Evolutionary conservation across 2,797 vertebrate genomes (phyloP).

Genomic region (Phrynocephalus forsythii): DNA sequence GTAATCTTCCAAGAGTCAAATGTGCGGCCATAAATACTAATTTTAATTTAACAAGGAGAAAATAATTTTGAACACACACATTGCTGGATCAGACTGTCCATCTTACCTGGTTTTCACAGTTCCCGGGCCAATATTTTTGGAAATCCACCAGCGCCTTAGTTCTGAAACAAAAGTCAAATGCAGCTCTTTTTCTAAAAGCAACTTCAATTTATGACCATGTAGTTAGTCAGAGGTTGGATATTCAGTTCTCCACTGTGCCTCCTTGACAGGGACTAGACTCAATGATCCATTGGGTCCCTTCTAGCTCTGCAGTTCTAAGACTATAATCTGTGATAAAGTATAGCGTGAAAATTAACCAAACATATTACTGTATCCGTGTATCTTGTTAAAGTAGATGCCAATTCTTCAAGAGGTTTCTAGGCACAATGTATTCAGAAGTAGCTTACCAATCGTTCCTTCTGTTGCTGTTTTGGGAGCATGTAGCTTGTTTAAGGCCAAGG

Average conservation of each 20-base stretch:
- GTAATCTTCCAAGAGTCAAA: constrained; percentile 10
- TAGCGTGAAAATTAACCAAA: neutral
- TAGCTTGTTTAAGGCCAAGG: too few relatives aligned
- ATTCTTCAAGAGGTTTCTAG: too few relatives aligned
- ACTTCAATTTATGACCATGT: neutral
- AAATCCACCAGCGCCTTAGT: neutral
- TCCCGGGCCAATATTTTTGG: neutral
- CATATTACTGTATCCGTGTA: too few relatives aligned
- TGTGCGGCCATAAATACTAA: neutral
- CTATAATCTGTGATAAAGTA: neutral
- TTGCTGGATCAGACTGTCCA: neutral
- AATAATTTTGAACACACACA: neutral
- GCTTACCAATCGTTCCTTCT: too few relatives aligned
- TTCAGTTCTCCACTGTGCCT: too few relatives aligned
- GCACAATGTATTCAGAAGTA: too few relatives aligned
- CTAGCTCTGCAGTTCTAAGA: too few relatives aligned
- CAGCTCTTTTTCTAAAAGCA: neutral
- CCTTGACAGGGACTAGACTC: too few relatives aligned
- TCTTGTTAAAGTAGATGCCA: too few relatives aligned
- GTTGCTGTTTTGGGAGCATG: too few relatives aligned
- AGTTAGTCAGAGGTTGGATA: too few relatives aligned
- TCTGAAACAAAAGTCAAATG: neutral
- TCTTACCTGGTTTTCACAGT: neutral
- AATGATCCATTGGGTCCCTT: too few relatives aligned
- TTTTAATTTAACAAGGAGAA: neutral